Percentiles rank a stretch among this genome's conserved stretches.
Evolutionary conservation across 2,797 vertebrate genomes (phyloP).

Genomic region (Botia kubotai): DNA sequence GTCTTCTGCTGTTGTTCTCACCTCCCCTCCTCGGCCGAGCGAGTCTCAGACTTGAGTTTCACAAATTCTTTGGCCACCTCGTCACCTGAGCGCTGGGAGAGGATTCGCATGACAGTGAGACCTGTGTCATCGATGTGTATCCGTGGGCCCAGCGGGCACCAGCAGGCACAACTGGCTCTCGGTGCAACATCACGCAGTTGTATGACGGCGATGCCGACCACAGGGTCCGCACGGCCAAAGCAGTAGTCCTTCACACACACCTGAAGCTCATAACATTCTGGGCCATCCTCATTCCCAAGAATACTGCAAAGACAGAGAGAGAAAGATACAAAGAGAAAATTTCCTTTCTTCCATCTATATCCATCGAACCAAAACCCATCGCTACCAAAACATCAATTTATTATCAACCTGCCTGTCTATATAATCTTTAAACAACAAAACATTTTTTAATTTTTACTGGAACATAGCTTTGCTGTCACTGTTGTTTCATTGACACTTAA

Average conservation of each 20-base stretch:
- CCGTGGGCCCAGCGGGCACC: conserved; percentile 89
- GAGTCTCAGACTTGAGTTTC: conserved; percentile 92
- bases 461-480: too few species aligned
- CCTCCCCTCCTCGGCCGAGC: conserved; percentile 91
- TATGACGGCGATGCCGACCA: conserved; percentile 90
- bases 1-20: conserved; percentile 66
- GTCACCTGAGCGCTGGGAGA: conserved; percentile 94
- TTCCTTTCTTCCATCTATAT: background rate
- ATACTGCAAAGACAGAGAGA: conserved; percentile 74
- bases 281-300: conserved; percentile 92
- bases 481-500: too few species aligned
- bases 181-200: conserved; percentile 89
- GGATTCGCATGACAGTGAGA: conserved; percentile 92
- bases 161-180: conserved; percentile 92
- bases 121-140: conserved; percentile 96
- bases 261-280: conserved; percentile 95
- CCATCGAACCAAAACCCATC: too few species aligned
- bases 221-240: conserved; percentile 92
- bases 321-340: background rate
- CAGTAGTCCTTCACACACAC: conserved; percentile 98
- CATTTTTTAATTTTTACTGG: too few species aligned
- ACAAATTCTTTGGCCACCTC: conserved; percentile 98
- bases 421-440: too few species aligned
- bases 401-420: too few species aligned
- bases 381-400: background rate